Evolutionary conservation across 2,888 invertebrate genomes (phyloP).

Genomic region (Tuta absoluta): DNA sequence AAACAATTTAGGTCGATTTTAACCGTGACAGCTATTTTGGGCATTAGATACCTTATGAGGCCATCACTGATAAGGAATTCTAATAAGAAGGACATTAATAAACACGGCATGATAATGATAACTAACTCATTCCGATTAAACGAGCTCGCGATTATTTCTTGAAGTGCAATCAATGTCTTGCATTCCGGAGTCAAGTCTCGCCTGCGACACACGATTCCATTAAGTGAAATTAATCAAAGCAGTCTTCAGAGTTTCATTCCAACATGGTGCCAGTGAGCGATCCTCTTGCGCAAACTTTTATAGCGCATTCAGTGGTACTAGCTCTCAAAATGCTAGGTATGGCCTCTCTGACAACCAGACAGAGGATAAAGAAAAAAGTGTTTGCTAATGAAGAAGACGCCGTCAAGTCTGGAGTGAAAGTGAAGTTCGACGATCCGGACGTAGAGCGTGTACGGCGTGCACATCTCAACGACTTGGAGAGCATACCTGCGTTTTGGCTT

Average conservation of each 20-base stretch:
- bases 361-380: constrained; percentile 52
- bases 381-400: constrained; percentile 65
- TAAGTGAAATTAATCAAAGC: constrained; percentile 26
- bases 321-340: constrained; percentile 55
- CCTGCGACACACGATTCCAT: background rate
- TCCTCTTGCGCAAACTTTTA: constrained; percentile 43
- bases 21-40: background rate
- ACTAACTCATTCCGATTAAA: background rate
- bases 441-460: constrained; percentile 76
- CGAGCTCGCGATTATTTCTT: background rate
- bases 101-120: background rate
- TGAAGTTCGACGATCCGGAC: constrained; percentile 61
- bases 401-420: constrained; percentile 44
- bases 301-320: constrained; percentile 47
- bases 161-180: background rate
- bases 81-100: too few species aligned
- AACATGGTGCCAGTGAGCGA: constrained; percentile 41
- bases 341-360: constrained; percentile 47
- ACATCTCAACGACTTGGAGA: constrained; percentile 87
- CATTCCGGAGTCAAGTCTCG: constrained; percentile 11
- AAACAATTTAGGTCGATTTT: constrained; percentile 1
- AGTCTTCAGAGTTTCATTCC: too few species aligned
- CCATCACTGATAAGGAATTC: too few species aligned
- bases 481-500: constrained; percentile 83
- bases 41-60: too few species aligned